phyloP scores from a whole-genome alignment of 2,888 invertebrate species.

The Ryuthela nishihirai region DNA sequence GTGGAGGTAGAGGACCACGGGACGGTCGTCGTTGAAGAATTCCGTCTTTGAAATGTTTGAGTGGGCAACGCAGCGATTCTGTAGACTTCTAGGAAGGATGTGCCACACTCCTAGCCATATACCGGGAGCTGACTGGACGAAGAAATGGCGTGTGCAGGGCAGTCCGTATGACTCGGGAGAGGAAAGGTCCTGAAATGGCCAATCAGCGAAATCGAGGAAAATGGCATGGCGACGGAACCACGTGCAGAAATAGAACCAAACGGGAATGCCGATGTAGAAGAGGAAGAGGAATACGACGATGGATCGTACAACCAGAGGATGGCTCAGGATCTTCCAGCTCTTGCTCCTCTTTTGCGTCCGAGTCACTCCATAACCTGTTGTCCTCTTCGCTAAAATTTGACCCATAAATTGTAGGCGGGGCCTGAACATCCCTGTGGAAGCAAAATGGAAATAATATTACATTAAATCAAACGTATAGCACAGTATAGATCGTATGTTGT shows the following conservation, averaged over 20 bases:
- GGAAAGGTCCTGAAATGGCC: constrained; percentile 50
- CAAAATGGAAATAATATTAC: too few relatives aligned
- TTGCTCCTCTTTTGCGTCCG: too few relatives aligned
- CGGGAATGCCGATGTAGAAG: constrained; percentile 25
- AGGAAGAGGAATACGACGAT: constrained; percentile 16
- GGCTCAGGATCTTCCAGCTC: constrained; percentile 10
- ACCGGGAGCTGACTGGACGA: constrained; percentile 59
- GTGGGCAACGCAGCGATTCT: background rate
- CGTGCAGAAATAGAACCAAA: constrained; percentile 27
- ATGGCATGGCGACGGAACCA: constrained; percentile 24
- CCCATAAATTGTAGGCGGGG: constrained; percentile 1
- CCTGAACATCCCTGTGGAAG: constrained; percentile 1
- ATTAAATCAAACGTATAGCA: too few relatives aligned
- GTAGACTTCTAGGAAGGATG: constrained; percentile 64
- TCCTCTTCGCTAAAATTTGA: background rate
- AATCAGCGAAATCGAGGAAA: constrained; percentile 23
- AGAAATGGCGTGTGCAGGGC: constrained; percentile 64
- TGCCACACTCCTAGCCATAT: constrained; percentile 64
- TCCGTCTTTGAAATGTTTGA: background rate
- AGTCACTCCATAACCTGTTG: background rate
- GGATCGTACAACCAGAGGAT: constrained; percentile 2
- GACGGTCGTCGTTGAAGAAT: constrained; percentile 43
- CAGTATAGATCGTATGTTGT: too few relatives aligned
- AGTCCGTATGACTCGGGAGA: constrained; percentile 59
- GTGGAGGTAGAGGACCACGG: constrained; percentile 65